These are phyloP conservation scores for Drosophila pectinifera DNA, from an alignment of 1,140 invertebrate species.

Conservation along the genomic window DNA sequence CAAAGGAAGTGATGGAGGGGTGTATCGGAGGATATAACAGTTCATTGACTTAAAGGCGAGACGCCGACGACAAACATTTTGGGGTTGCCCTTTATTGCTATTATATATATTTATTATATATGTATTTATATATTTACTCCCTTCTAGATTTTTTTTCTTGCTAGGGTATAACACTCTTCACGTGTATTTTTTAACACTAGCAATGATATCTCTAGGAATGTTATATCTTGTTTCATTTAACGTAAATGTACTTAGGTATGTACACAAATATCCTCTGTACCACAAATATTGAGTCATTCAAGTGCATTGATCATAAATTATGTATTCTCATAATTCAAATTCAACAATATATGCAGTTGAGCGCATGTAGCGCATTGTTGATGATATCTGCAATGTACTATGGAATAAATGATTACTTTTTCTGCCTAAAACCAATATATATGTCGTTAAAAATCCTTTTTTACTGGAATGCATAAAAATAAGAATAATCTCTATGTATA, in stretches of 20 bases:
- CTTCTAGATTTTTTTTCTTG: not conserved
- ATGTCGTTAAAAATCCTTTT: too few species aligned
- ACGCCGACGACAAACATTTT: slow-evolving; percentile 12
- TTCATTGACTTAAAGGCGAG: slow-evolving; percentile 38
- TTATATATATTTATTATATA: slow-evolving; percentile 6
- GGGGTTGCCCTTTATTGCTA: slow-evolving; percentile 30
- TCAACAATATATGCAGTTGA: slow-evolving; percentile 2
- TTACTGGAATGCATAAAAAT: too few species aligned
- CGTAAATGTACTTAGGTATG: not conserved
- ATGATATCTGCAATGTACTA: not conserved
- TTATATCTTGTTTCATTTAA: too few species aligned
- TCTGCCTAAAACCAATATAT: too few species aligned
- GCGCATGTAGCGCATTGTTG: not conserved
- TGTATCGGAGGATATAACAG: slow-evolving; percentile 20
- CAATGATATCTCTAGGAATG: slow-evolving; percentile 3
- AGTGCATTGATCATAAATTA: slow-evolving; percentile 15
- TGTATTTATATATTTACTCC: not conserved
- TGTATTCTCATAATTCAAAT: slow-evolving; percentile 6
- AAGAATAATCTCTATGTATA: too few species aligned
- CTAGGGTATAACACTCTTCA: too few species aligned
- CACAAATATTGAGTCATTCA: slow-evolving; percentile 11
- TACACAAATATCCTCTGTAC: not conserved
- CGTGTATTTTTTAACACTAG: slow-evolving; percentile 13
- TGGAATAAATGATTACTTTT: too few species aligned
- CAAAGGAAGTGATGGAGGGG: not conserved